A percentile compares a stretch with the other conserved stretches of the same genome.
These are phyloP conservation scores for Neolamprologus sp. DNA, from an alignment of 2,113 vertebrate genomes.

Conservation along the genomic window DNA sequence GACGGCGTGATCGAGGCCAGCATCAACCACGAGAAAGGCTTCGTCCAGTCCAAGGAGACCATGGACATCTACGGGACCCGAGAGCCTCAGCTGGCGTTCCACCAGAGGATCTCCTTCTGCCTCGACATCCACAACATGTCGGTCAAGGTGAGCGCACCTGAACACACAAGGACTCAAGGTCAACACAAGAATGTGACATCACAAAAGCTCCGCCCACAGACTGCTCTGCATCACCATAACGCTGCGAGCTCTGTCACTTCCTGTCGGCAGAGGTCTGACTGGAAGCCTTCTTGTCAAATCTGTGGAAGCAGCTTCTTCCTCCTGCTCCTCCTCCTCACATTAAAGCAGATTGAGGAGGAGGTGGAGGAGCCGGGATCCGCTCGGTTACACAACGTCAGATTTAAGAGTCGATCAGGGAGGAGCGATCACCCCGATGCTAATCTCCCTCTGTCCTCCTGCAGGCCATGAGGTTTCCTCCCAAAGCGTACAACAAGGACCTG, in stretches of 20 bases:
- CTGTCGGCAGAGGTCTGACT: background rate
- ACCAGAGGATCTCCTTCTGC: slow-evolving; percentile 97
- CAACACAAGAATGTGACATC: background rate
- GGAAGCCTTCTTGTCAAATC: background rate
- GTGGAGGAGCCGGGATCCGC: background rate
- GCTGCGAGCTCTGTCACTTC: background rate
- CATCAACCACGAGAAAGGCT: slow-evolving; percentile 97
- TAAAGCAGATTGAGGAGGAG: background rate
- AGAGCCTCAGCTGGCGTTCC: slow-evolving; percentile 95
- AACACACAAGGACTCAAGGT: background rate
- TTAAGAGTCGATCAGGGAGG: too few relatives aligned
- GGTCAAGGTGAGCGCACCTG: slow-evolving; percentile 78
- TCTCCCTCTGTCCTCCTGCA: slow-evolving; percentile 35
- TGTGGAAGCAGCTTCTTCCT: background rate
- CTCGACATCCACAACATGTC: slow-evolving; percentile 99
- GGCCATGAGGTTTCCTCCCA: slow-evolving; percentile 98
- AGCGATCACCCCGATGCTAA: background rate
- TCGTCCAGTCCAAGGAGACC: slow-evolving; percentile 95
- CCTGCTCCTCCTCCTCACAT: background rate
- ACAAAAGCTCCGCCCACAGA: background rate
- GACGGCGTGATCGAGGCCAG: slow-evolving; percentile 96
- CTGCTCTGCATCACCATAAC: background rate
- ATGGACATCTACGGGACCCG: slow-evolving; percentile 95
- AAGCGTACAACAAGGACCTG: slow-evolving; percentile 99
- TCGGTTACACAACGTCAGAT: accelerated